Evolutionary conservation across 2,113 vertebrate species (phyloP), one percentile per base, ranked within the genome.

Genomic region (Gambusia holbrooki): DNA sequence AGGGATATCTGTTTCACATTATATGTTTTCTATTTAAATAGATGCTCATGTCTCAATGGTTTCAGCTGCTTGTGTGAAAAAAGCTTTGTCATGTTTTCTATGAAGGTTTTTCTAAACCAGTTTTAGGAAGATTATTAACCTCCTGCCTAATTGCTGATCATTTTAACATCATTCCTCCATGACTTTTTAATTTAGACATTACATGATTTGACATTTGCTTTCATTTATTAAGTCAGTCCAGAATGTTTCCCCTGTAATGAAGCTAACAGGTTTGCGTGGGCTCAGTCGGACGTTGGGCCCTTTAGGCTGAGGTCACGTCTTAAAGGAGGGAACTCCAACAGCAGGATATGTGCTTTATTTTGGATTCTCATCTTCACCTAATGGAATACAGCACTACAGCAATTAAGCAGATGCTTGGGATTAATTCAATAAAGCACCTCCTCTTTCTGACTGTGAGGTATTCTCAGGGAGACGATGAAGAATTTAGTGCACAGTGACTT

Each of bases 351-450:
- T 83, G 62, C 42, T 74, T 80, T 84, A 76, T 90, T 81, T 90
- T 80, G 87, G 71, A 69, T 77, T 61, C 73, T 83, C 68, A 58
- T 84, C 75, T 27, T 62, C 30, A 61, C 72, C 76, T 90, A 90
- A 92, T 92, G 79, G 65, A 83, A 74, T 72, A 76, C 88, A 80
- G 67, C 88, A 32, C 89, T 69, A 66, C 65, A 77, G 80, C 71
- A 90, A 87, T 89, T 89, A 90, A 84, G 77, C 82, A 77, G 65
- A 77, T 89, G 75, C 85, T 93, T 89, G 79, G 80, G 70, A 86
- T 87, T 28, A 88, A 92, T 87, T 79, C 74, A 84, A 91, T 90
- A 79, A 87, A 90, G 67, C 62, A 62, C 61, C 74, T 74, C 62
- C 66, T 87, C 68, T 81, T 77, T 78, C 37, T 74, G 22, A 19